These are phyloP conservation scores for Salarias fasciatus DNA, from an alignment of 2,797 vertebrate species.

Conservation along the genomic window DNA sequence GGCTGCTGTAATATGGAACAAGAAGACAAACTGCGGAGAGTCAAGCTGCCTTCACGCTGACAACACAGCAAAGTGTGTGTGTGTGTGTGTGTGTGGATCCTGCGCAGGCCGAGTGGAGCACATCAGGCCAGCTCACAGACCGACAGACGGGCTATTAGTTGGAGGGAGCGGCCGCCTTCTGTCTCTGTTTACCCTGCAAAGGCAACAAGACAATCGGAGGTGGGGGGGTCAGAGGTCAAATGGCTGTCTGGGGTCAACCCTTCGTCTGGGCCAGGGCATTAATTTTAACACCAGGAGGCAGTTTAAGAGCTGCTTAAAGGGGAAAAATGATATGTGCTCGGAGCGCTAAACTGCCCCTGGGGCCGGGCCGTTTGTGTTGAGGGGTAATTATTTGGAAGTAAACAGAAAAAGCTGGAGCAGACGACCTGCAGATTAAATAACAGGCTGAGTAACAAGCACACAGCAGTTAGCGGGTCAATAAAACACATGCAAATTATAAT, in stretches of 20 bases:
- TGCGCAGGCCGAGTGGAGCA: too few species aligned
- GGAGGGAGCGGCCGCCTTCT: constrained; percentile 53
- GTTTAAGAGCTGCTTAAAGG: constrained; percentile 52
- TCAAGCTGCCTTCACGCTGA: neutral
- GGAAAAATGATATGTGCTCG: constrained; percentile 55
- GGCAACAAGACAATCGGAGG: constrained; percentile 58
- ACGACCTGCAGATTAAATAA: constrained; percentile 18
- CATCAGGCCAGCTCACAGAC: neutral
- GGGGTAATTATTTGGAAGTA: constrained; percentile 56
- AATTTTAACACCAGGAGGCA: constrained; percentile 57
- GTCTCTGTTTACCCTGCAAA: constrained; percentile 59
- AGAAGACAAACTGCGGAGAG: neutral
- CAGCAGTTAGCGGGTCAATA: constrained; percentile 10
- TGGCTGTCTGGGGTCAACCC: constrained; percentile 63
- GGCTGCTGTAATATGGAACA: neutral
- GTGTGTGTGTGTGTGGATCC: too few species aligned
- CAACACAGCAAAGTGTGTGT: too few species aligned
- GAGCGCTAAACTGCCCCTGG: constrained; percentile 52
- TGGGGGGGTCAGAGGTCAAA: constrained; percentile 66
- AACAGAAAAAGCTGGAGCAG: constrained; percentile 29
- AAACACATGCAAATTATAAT: constrained; percentile 16
- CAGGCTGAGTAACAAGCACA: constrained; percentile 23
- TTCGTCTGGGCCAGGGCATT: constrained; percentile 54
- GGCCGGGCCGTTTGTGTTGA: constrained; percentile 40
- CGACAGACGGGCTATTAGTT: constrained; percentile 26